These are phyloP conservation scores for Agonum fuliginosum DNA, from an alignment of 2,888 invertebrate species.

Conservation along the genomic window DNA sequence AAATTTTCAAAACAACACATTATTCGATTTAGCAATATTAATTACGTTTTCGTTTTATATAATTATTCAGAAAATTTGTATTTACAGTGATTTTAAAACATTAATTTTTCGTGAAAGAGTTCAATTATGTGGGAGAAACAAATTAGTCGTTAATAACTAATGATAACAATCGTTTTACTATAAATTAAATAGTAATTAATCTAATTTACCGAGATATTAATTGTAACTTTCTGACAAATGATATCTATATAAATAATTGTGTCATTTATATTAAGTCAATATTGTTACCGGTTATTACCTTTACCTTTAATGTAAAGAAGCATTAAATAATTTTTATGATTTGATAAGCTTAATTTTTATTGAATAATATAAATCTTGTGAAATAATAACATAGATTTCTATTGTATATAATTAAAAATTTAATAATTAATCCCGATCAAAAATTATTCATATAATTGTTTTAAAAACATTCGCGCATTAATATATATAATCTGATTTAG, in stretches of 20 bases:
- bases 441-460: background rate
- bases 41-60: background rate
- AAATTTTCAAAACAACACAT: background rate
- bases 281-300: no score
- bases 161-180: conserved; percentile 10
- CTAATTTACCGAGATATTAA: conserved; percentile 16
- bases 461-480: background rate
- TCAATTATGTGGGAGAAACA: background rate
- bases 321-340: no score
- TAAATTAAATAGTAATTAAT: conserved; percentile 37
- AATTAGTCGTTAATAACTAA: conserved; percentile 17
- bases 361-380: background rate
- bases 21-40: background rate
- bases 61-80: no score
- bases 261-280: background rate
- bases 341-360: no score
- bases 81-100: background rate
- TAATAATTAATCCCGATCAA: background rate
- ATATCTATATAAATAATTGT: conserved; percentile 20
- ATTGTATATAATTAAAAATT: background rate
- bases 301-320: no score
- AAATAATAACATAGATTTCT: background rate
- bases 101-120: background rate
- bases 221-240: background rate
- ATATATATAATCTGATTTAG: conserved; percentile 8